Evolutionary conservation across 2,888 invertebrate genomes (phyloP).

Genomic region (Pachymerium ferrugineum): DNA sequence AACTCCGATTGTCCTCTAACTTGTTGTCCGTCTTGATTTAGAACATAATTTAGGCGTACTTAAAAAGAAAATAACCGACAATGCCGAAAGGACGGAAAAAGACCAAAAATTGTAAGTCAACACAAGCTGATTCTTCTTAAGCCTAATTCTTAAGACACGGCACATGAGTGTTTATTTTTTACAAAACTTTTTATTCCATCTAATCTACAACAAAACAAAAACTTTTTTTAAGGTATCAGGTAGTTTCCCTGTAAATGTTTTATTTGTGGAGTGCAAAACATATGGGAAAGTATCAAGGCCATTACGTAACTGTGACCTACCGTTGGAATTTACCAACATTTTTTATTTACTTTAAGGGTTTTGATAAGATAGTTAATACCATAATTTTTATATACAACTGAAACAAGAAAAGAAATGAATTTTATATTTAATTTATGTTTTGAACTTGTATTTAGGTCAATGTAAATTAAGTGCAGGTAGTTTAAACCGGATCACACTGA

Average conservation of each 20-base stretch:
- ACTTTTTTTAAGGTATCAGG: too few species aligned
- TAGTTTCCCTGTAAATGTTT: too few species aligned
- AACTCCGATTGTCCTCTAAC: slow-evolving; percentile 26
- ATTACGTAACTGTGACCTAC: not conserved
- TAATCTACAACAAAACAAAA: too few species aligned
- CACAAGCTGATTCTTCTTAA: not conserved
- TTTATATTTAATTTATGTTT: not conserved
- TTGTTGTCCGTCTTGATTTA: slow-evolving; percentile 35
- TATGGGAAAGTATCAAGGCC: not conserved
- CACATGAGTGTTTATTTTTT: too few species aligned
- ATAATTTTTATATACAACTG: not conserved
- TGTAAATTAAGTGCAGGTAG: not conserved
- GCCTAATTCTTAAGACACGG: too few species aligned
- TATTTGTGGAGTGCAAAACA: not conserved
- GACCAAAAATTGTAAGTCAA: not conserved
- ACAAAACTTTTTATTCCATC: too few species aligned
- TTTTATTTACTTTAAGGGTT: not conserved
- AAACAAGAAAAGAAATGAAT: not conserved
- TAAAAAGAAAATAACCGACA: not conserved
- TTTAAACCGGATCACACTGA: not conserved
- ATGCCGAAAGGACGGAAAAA: slow-evolving; percentile 24
- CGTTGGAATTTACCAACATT: not conserved
- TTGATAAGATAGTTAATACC: not conserved
- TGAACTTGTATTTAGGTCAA: not conserved
- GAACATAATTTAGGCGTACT: slow-evolving; percentile 14